Evolutionary conservation across 1,140 invertebrate genomes (phyloP).

Genomic region (Drosophila auraria): DNA sequence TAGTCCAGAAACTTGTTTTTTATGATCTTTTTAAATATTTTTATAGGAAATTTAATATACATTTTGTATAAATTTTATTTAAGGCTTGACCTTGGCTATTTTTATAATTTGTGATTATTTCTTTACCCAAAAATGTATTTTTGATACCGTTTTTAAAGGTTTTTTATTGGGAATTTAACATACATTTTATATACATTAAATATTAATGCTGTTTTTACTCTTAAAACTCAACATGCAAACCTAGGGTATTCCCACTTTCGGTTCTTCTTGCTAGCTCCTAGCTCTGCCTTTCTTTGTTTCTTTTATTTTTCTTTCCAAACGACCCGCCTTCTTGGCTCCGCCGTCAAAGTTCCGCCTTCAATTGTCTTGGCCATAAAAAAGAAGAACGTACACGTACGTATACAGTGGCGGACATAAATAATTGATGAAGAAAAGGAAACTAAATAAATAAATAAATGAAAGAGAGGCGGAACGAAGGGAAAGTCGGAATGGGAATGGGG

Average conservation of each 20-base stretch:
- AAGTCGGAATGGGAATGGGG: conserved; percentile 10
- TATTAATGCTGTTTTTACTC: neutral
- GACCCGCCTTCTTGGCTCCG: neutral
- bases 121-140: too few relatives aligned
- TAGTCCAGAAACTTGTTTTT: too few relatives aligned
- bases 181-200: too few relatives aligned
- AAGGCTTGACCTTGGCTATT: too few relatives aligned
- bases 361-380: conserved; percentile 66
- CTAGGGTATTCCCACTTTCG: neutral
- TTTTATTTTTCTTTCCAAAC: neutral
- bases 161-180: too few relatives aligned
- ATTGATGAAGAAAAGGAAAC: conserved; percentile 74
- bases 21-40: too few relatives aligned
- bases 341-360: conserved; percentile 17
- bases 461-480: conserved; percentile 27
- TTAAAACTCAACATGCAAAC: neutral
- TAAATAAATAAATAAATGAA: conserved; percentile 80
- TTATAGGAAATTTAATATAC: too few relatives aligned
- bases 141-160: neutral
- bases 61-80: too few relatives aligned
- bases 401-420: conserved; percentile 55
- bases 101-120: too few relatives aligned
- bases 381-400: conserved; percentile 51
- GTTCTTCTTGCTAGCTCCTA: too few relatives aligned
- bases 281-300: neutral